Evolutionary conservation across 2,797 vertebrate genomes (phyloP).

Genomic region (Tokudaia tokunoshimensis): DNA sequence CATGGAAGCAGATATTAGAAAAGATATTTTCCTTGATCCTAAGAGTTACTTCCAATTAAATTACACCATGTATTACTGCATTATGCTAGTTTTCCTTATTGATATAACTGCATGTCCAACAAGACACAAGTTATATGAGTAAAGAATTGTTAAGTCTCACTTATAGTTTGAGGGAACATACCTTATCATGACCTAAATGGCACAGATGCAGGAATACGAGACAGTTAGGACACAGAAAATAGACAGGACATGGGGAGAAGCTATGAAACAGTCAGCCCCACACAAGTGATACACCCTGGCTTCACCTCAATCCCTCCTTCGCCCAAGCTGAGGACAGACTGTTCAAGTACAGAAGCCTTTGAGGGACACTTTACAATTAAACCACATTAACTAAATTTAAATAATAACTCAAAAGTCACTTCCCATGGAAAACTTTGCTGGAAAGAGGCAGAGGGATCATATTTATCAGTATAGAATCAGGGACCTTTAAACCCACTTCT

Average conservation of each 20-base stretch:
- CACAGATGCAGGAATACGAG: neutral
- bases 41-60: constrained; percentile 7
- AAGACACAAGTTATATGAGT: neutral
- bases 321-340: neutral
- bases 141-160: neutral
- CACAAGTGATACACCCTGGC: neutral
- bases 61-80: neutral
- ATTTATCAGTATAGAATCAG: neutral
- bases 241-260: neutral
- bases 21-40: neutral
- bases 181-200: neutral
- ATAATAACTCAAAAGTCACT: constrained; percentile 1
- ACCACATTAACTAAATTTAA: neutral
- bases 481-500: neutral
- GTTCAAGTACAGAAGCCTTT: neutral
- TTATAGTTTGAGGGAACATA: neutral
- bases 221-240: neutral
- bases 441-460: neutral
- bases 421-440: neutral
- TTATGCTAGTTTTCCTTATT: neutral
- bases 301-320: too few relatives aligned
- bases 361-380: neutral
- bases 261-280: neutral
- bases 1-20: neutral
- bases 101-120: neutral